A percentile compares a stretch with the other conserved stretches of the same genome.
phyloP scores from a whole-genome alignment of 2,113 vertebrate genomes.

The Onychostoma macrolepis region DNA sequence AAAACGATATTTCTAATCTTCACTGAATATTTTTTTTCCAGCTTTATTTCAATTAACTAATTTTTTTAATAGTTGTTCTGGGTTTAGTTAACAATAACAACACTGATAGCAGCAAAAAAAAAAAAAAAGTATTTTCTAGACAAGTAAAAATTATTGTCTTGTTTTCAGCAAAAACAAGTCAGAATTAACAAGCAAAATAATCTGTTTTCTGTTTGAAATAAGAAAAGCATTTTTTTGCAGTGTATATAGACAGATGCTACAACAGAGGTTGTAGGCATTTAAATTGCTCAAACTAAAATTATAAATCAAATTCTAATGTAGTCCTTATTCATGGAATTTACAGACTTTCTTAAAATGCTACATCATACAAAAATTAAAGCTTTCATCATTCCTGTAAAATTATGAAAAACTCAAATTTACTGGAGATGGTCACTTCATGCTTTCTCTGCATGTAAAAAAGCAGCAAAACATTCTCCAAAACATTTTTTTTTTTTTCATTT shows the following conservation, averaged over 20 bases:
- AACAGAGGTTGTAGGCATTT: not conserved
- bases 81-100: too few species aligned
- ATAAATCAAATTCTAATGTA: not conserved
- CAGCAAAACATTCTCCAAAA: not conserved
- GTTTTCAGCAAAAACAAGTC: too few species aligned
- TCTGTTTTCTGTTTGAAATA: too few species aligned
- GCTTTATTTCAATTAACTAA: too few species aligned
- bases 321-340: not conserved
- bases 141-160: too few species aligned
- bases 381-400: not conserved
- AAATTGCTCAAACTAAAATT: not conserved
- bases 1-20: too few species aligned
- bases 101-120: too few species aligned
- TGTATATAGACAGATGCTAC: not conserved
- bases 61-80: too few species aligned
- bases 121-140: too few species aligned
- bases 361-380: not conserved
- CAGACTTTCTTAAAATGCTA: not conserved
- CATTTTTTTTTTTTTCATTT: not conserved
- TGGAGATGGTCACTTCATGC: not conserved
- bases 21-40: too few species aligned
- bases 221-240: too few species aligned
- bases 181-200: too few species aligned
- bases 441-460: not conserved
- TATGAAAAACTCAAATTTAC: not conserved